Evolutionary conservation across 2,888 invertebrate genomes (phyloP).

Genomic region (Chrysomela aeneicollis): DNA sequence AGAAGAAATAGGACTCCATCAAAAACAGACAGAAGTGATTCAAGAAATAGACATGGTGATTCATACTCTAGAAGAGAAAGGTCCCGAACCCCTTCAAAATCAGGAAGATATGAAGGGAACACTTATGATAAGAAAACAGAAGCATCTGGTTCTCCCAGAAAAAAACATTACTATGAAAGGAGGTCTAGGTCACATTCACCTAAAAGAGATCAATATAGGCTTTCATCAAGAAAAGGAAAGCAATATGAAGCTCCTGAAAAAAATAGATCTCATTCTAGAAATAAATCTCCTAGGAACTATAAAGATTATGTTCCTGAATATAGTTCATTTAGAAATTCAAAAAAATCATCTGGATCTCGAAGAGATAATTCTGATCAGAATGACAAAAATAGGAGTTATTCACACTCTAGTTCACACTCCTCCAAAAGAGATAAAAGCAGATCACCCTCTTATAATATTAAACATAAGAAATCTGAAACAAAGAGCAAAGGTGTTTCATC

Average conservation of each 20-base stretch:
- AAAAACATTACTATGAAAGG: background rate
- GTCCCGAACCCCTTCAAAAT: background rate
- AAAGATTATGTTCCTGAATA: background rate
- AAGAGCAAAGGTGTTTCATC: background rate
- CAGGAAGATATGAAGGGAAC: background rate
- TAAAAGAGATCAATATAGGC: background rate
- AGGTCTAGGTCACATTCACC: constrained; percentile 14
- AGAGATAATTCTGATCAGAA: background rate
- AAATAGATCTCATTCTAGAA: constrained; percentile 14
- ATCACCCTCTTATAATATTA: background rate
- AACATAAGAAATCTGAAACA: background rate
- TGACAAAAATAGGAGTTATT: background rate
- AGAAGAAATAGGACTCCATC: background rate
- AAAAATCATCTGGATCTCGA: background rate
- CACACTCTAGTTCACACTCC: background rate
- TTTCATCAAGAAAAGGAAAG: background rate
- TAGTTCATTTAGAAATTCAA: constrained; percentile 7
- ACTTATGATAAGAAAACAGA: background rate
- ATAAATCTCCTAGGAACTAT: background rate
- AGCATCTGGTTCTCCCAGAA: constrained; percentile 23
- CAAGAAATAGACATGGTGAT: constrained; percentile 2
- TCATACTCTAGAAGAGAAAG: background rate
- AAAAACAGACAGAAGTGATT: background rate
- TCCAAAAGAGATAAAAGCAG: background rate
- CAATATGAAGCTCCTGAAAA: constrained; percentile 17